phyloP scores from a whole-genome alignment of 2,888 invertebrate species.

The Argyresthia goedartella region DNA sequence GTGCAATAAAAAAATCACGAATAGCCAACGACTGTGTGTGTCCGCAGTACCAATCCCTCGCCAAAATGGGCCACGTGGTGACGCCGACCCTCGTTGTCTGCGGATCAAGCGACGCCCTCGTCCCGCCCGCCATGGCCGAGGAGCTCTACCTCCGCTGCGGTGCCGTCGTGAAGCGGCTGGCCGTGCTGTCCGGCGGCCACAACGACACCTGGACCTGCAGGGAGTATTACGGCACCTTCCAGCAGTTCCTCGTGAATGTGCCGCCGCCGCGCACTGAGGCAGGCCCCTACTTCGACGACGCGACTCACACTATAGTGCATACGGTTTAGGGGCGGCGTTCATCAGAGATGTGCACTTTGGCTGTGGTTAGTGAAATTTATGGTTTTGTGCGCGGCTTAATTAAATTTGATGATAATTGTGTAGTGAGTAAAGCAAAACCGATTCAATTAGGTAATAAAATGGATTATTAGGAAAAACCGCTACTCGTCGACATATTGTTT shows the following conservation, averaged over 20 bases:
- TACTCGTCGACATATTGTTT: no score
- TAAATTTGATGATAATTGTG: not conserved
- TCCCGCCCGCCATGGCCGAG: constrained; percentile 93
- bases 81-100: constrained; percentile 90
- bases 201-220: constrained; percentile 95
- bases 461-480: no score
- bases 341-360: not conserved
- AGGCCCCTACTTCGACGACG: constrained; percentile 36
- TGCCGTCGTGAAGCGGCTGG: constrained; percentile 81
- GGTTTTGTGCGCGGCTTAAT: not conserved
- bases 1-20: no score
- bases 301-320: constrained; percentile 32
- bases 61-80: constrained; percentile 80
- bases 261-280: constrained; percentile 38
- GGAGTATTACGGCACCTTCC: constrained; percentile 77
- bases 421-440: no score
- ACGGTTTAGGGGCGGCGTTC: constrained; percentile 24
- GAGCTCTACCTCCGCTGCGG: constrained; percentile 82
- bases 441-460: no score
- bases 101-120: constrained; percentile 87
- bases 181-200: constrained; percentile 85
- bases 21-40: no score
- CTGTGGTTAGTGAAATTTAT: not conserved
- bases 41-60: constrained; percentile 76
- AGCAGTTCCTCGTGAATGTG: constrained; percentile 57